Percentiles rank a stretch among this genome's conserved stretches.
phyloP scores from a whole-genome alignment of 2,888 invertebrate genomes.

The Calliphora vomitoria region DNA sequence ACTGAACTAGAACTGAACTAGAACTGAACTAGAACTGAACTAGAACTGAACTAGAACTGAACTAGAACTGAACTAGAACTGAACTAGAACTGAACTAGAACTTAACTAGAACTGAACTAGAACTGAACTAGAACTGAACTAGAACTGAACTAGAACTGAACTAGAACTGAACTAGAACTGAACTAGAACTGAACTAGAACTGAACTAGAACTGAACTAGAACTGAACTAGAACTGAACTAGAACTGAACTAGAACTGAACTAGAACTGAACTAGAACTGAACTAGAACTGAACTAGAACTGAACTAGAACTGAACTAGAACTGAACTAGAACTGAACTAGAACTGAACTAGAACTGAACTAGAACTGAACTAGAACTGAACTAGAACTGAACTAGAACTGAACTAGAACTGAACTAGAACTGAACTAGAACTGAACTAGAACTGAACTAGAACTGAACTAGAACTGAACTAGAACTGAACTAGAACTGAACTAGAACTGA shows the following conservation, averaged over 20 bases:
- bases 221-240: not conserved
- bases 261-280: not conserved
- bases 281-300: conserved; percentile 1
- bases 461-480: conserved; percentile 1
- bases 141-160: too few species aligned
- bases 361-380: conserved; percentile 10
- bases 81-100: too few species aligned
- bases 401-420: not conserved
- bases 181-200: too few species aligned
- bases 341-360: conserved; percentile 14
- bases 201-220: too few species aligned
- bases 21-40: too few species aligned
- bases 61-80: too few species aligned
- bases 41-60: too few species aligned
- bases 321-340: conserved; percentile 10
- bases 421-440: conserved; percentile 1
- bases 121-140: too few species aligned
- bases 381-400: conserved; percentile 8
- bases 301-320: conserved; percentile 6
- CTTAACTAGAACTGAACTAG: too few species aligned
- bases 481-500: conserved; percentile 2
- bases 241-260: not conserved
- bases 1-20: too few species aligned
- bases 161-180: too few species aligned
- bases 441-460: conserved; percentile 11